Percentiles rank a stretch among this genome's conserved stretches.
These are phyloP conservation scores for Ginglymostoma cirratum DNA, from an alignment of 2,113 vertebrate species.

Conservation along the genomic window DNA sequence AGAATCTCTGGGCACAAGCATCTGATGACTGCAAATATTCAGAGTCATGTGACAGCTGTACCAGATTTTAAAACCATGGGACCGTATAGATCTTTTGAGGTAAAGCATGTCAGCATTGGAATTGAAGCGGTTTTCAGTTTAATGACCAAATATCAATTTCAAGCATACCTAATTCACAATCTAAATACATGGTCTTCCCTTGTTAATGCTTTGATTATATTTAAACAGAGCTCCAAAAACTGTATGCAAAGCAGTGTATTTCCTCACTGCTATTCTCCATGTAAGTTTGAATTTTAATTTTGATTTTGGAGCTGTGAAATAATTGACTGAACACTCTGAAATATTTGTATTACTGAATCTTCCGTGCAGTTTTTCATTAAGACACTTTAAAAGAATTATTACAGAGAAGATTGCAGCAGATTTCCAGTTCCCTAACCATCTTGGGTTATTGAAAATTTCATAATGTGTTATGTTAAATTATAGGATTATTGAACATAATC, in stretches of 20 bases:
- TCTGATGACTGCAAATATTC: background rate
- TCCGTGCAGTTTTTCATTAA: background rate
- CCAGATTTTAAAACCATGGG: background rate
- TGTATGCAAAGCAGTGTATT: background rate
- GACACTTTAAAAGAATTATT: background rate
- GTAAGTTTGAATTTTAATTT: background rate
- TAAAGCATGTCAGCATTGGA: background rate
- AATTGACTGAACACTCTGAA: background rate
- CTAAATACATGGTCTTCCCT: background rate
- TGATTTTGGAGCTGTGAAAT: no score
- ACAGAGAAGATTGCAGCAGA: constrained; percentile 1
- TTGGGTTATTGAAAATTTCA: background rate
- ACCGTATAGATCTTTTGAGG: background rate
- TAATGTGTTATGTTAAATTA: constrained; percentile 2
- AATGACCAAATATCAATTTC: background rate
- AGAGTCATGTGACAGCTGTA: background rate
- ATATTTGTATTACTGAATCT: background rate
- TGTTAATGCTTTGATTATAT: background rate
- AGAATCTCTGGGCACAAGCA: background rate
- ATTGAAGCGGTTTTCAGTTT: background rate
- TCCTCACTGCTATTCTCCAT: background rate
- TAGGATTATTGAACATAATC: constrained; percentile 22
- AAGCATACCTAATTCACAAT: background rate
- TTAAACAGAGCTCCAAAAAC: background rate
- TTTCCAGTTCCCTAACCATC: background rate